Evolutionary conservation across 2,113 vertebrate genomes (phyloP), one percentile per base, ranked within the genome.

Genomic region (Monopterus albus): DNA sequence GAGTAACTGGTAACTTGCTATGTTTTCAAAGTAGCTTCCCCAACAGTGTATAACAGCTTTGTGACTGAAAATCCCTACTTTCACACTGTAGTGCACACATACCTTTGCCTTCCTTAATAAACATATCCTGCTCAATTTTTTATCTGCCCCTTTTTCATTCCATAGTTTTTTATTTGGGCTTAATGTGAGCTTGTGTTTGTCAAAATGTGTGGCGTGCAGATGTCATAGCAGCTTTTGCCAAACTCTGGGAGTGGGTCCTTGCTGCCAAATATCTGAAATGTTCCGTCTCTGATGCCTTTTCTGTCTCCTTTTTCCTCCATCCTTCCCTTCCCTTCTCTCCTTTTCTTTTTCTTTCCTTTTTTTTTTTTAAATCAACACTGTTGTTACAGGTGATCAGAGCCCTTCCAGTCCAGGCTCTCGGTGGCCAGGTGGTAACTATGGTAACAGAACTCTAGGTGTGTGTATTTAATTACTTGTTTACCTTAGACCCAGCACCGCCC

Each of bases 401-500:
- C 93, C 92, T 53, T 89, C 92, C 87, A 93, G 93, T 91, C 89
- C 93, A 87, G 69, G 63, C 81, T 90, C 91, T 90, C 86, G 92
- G 84, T 94, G 93, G 93, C 89, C 93, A 21, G 91, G 89, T 91
- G 92, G 90, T 89, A 92, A 90, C 87, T 90, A 92, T 92, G 93
- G 93, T 92, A 93, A 93, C 87, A 82, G 84, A 91, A 89, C 89
- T 10, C 88, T 91, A 93, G 86, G 86, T 89, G 84, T 93, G 91
- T 91, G 89, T 70, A 84, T 91, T 89, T 79, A 82, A 78, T 63
- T 85, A 50, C 72, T 83, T 84, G 56, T 73, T 85, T 85, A 71
- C 58, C 21, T 75, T 71, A 56, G 29, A 36, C 53, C 50, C 23
- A 71, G 40, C 57, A 78, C 53, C 62, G 46, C 59, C 60, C 60